A percentile compares a stretch with the other conserved stretches of the same genome.
These are phyloP conservation scores for Drosophila pallidifrons DNA, from an alignment of 1,140 invertebrate species.

Conservation along the genomic window DNA sequence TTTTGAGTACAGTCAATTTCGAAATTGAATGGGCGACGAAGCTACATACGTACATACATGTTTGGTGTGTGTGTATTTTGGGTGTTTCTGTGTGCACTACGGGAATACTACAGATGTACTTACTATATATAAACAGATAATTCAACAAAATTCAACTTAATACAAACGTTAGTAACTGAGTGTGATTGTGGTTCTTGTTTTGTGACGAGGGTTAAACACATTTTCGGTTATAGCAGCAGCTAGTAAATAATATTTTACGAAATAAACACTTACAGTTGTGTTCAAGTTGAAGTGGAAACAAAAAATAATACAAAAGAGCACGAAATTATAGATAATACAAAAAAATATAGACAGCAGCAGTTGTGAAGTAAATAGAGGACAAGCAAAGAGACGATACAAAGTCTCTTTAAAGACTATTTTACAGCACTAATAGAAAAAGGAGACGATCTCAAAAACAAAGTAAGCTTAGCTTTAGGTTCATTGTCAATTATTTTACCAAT, in stretches of 20 bases:
- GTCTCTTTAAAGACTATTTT: slow-evolving; percentile 46
- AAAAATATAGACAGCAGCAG: slow-evolving; percentile 40
- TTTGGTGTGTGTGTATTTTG: slow-evolving; percentile 23
- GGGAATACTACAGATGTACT: slow-evolving; percentile 14
- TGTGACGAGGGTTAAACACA: slow-evolving; percentile 37
- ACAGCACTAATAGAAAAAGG: slow-evolving; percentile 50
- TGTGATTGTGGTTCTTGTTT: slow-evolving; percentile 30
- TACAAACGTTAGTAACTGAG: slow-evolving; percentile 39
- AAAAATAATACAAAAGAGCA: slow-evolving; percentile 68
- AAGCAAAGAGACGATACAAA: slow-evolving; percentile 61
- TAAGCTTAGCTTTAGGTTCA: slow-evolving; percentile 29
- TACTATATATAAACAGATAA: slow-evolving; percentile 54
- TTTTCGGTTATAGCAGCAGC: slow-evolving; percentile 28
- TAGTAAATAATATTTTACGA: slow-evolving; percentile 20
- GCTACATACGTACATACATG: slow-evolving; percentile 71
- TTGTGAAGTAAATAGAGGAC: slow-evolving; percentile 58
- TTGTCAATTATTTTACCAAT: slow-evolving; percentile 81
- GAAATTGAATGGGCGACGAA: slow-evolving; percentile 47
- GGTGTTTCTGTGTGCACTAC: slow-evolving; percentile 64
- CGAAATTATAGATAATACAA: slow-evolving; percentile 62
- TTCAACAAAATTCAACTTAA: slow-evolving; percentile 51
- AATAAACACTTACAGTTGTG: slow-evolving; percentile 72
- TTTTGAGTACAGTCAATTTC: slow-evolving; percentile 25
- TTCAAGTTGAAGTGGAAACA: slow-evolving; percentile 63
- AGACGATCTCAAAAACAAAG: slow-evolving; percentile 30